phyloP scores from a whole-genome alignment of 2,113 vertebrate genomes.

The Tenebrosternarchus preto region DNA sequence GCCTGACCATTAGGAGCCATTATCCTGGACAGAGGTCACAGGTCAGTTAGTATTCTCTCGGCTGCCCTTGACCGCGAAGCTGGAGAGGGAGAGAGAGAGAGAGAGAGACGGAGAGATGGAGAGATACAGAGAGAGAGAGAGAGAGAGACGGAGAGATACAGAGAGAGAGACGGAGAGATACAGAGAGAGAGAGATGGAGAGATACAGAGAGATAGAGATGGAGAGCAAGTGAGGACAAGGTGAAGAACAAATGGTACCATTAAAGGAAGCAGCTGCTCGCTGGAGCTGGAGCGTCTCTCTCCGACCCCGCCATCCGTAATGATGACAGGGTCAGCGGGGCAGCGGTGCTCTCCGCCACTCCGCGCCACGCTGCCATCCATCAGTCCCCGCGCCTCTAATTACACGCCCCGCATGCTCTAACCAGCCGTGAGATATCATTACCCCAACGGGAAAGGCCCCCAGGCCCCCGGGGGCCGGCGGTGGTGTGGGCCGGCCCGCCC shows the following conservation, averaged over 20 bases:
- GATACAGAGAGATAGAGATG: slow-evolving; percentile 28
- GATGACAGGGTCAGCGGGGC: slow-evolving; percentile 59
- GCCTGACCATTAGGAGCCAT: background rate
- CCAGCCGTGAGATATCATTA: slow-evolving; percentile 59
- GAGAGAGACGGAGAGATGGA: slow-evolving; percentile 31
- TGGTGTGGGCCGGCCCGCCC: background rate
- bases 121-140: slow-evolving; percentile 23
- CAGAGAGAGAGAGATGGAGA: slow-evolving; percentile 19
- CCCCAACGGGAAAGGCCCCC: slow-evolving; percentile 46
- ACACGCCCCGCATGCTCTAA: slow-evolving; percentile 44
- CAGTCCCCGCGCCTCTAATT: slow-evolving; percentile 53
- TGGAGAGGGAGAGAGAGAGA: slow-evolving; percentile 20
- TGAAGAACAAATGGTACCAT: slow-evolving; percentile 63
- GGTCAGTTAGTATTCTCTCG: slow-evolving; percentile 35
- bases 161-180: background rate
- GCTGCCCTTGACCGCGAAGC: slow-evolving; percentile 48
- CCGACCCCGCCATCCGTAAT: slow-evolving; percentile 57
- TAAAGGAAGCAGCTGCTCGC: slow-evolving; percentile 61
- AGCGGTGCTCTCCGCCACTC: slow-evolving; percentile 29
- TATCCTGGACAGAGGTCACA: slow-evolving; percentile 22
- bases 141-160: slow-evolving; percentile 26
- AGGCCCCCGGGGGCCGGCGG: slow-evolving; percentile 23
- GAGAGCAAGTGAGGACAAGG: slow-evolving; percentile 47
- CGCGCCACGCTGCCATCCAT: slow-evolving; percentile 48
- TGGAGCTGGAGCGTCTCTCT: slow-evolving; percentile 46